These are phyloP conservation scores for Halcyon malimbica DNA, from an alignment of 2,113 vertebrate species.

Conservation along the genomic window DNA sequence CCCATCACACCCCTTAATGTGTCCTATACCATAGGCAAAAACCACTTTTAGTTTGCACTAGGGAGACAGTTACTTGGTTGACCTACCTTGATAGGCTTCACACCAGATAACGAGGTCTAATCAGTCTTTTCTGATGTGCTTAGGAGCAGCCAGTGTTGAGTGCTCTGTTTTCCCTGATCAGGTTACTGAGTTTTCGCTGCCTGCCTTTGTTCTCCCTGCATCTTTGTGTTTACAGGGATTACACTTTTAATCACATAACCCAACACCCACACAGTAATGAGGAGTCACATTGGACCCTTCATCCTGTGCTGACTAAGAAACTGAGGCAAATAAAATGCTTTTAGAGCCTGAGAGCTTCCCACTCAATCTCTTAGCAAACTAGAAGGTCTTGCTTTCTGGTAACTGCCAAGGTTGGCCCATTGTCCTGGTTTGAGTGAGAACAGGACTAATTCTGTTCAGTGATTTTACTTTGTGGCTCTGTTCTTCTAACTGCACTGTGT, in stretches of 20 bases:
- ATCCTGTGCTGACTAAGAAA: neutral
- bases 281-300: neutral
- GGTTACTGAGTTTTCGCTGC: neutral
- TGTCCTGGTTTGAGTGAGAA: too few species aligned
- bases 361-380: neutral
- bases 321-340: neutral
- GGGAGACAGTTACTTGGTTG: neutral
- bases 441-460: too few species aligned
- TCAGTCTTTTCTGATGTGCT: neutral
- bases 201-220: neutral
- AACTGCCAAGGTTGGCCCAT: neutral
- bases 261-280: neutral
- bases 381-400: neutral
- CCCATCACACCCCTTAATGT: neutral
- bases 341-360: neutral
- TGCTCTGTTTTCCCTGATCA: neutral
- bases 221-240: neutral
- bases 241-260: neutral
- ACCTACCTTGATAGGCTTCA: neutral
- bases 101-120: neutral
- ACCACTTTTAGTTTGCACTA: neutral
- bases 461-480: too few species aligned
- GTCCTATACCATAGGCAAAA: neutral
- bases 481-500: too few species aligned
- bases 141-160: neutral